These are phyloP conservation scores for Gymnoscopelus braueri DNA, from an alignment of 2,797 vertebrate species.

Conservation along the genomic window DNA sequence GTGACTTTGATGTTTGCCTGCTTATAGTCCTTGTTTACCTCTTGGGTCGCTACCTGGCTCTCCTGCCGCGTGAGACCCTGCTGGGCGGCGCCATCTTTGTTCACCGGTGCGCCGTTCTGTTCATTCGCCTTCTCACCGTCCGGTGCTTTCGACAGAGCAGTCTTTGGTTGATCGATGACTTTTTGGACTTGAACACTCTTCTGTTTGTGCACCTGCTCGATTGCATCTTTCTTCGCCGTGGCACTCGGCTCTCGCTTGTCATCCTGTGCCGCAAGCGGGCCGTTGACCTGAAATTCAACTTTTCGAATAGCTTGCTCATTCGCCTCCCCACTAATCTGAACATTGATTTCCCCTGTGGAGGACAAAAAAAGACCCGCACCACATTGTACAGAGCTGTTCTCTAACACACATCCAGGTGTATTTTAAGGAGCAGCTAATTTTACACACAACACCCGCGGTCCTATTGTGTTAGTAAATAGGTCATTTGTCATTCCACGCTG, in stretches of 20 bases:
- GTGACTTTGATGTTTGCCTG: slow-evolving; percentile 36
- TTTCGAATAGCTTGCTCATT: slow-evolving; percentile 53
- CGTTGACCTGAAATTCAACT: slow-evolving; percentile 63
- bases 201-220: slow-evolving; percentile 45
- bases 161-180: slow-evolving; percentile 32
- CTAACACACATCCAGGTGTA: slow-evolving; percentile 51
- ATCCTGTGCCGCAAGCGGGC: slow-evolving; percentile 38
- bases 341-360: slow-evolving; percentile 67
- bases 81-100: slow-evolving; percentile 29
- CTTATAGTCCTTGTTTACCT: slow-evolving; percentile 44
- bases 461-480: slow-evolving; percentile 14
- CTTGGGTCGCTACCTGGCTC: slow-evolving; percentile 44
- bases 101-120: slow-evolving; percentile 21
- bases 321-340: slow-evolving; percentile 60
- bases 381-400: slow-evolving; percentile 34
- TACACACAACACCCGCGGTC: slow-evolving; percentile 44
- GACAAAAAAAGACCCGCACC: slow-evolving; percentile 42
- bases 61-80: slow-evolving; percentile 38
- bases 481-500: background rate
- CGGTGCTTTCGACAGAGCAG: slow-evolving; percentile 39
- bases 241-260: slow-evolving; percentile 32
- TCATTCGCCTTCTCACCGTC: slow-evolving; percentile 36
- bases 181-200: slow-evolving; percentile 48
- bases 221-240: slow-evolving; percentile 44
- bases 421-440: slow-evolving; percentile 65